Base-by-base conservation (phyloP, 2,113 vertebrate species). In the Oncorhynchus nerka region DNA sequence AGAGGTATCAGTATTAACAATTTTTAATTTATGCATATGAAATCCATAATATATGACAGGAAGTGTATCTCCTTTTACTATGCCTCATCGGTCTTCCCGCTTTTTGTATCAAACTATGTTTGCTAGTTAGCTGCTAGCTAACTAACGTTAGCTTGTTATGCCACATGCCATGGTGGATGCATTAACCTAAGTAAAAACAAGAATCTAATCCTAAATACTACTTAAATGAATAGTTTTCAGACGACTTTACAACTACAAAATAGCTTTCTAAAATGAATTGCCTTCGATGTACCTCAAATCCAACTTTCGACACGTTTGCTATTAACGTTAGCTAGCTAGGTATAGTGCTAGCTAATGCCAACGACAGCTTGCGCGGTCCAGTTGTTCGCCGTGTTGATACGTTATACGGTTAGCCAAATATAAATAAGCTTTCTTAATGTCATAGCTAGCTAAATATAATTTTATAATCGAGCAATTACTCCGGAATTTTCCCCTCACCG, bases 51-150 rank as follows among this genome's bases (percentile, higher is more conserved):
- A 62, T 20, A 19, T 20, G n/a, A 55, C 61, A 13, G 26, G n/a
- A 32, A 7, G 5, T 73, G 55, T 73, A 9, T 2, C 5, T 2
- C 11, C n/a, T 32, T 61, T n/a, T 13, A 69, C 7, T 55, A 61
- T 20, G 6, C 26, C 28, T 34, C 15, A 32, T 62, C 20, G 20
- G 69, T 57, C 78, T 85, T 83, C 84, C 84, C 84, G 84, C 84
- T 85, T 83, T 82, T 82, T 75, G 82, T 55, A 48, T 59, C 59
- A 77, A 77, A 28, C 32, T 62, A 16, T 22, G 39, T 45, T 45
- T 3, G 59, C 8, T 3, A 24, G 59, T 5, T 45, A 45, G 39
- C 39, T 8, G 12, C 49, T 51, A 51, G 15, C 4, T 16, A 15
- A 4, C 51, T 4, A 19, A 16, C 12, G 51, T 55, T 55, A 55